A percentile compares a stretch with the other conserved stretches of the same genome.
These are phyloP conservation scores for Antitype chi DNA, from an alignment of 2,888 invertebrate genomes.

Conservation along the genomic window DNA sequence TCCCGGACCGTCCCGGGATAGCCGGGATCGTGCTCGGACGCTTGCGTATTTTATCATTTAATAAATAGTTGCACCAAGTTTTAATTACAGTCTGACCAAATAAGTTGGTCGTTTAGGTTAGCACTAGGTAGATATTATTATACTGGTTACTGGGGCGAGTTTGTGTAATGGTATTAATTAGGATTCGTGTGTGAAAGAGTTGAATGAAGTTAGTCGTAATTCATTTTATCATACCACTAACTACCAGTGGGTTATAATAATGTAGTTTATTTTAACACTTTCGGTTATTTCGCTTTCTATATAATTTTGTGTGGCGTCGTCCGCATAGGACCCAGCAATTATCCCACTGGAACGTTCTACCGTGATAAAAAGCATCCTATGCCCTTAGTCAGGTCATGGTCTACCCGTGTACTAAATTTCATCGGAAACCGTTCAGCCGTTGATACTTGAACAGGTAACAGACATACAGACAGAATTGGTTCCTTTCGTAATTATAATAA, in stretches of 20 bases:
- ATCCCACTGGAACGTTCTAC: too few species aligned
- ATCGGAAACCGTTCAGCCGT: too few species aligned
- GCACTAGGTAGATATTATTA: neutral
- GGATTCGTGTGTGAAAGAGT: constrained; percentile 4
- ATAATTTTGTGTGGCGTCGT: too few species aligned
- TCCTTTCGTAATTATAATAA: too few species aligned
- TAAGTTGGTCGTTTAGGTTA: constrained; percentile 32
- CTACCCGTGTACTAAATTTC: too few species aligned
- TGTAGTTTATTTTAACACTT: neutral
- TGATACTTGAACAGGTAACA: too few species aligned
- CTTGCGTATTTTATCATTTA: constrained; percentile 61
- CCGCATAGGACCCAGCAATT: too few species aligned
- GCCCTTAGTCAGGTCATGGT: too few species aligned
- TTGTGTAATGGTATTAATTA: constrained; percentile 16
- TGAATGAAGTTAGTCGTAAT: neutral
- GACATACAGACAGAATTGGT: too few species aligned
- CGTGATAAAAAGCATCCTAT: too few species aligned
- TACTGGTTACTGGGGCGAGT: constrained; percentile 38
- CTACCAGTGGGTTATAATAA: neutral
- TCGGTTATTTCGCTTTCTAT: too few species aligned
- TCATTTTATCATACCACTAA: neutral
- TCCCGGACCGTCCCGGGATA: constrained; percentile 17
- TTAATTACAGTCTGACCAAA: constrained; percentile 54
- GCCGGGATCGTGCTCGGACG: constrained; percentile 33
- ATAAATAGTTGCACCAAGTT: constrained; percentile 62